These are phyloP conservation scores for Leptopterna dolabrata DNA, from an alignment of 2,888 invertebrate species.

Conservation along the genomic window DNA sequence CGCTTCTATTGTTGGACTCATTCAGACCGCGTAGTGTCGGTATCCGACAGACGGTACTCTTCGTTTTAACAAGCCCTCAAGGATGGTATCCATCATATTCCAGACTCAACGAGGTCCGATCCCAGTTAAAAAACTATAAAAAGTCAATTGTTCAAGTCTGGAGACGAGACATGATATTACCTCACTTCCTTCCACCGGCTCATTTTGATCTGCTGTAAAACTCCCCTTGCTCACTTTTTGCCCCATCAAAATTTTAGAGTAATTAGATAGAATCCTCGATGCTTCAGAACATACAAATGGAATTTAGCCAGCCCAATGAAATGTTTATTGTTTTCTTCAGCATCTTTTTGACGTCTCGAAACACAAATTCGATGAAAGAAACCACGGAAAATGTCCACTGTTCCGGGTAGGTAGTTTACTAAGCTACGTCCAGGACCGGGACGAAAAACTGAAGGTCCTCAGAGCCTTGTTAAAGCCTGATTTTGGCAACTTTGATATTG, in stretches of 20 bases:
- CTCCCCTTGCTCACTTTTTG: not conserved
- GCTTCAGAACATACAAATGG: too few species aligned
- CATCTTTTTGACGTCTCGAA: too few species aligned
- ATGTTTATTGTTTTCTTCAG: too few species aligned
- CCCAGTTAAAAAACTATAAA: not conserved
- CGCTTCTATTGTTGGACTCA: not conserved
- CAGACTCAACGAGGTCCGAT: not conserved
- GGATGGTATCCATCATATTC: not conserved
- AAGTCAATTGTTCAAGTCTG: not conserved
- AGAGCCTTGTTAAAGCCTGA: too few species aligned
- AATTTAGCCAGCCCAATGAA: too few species aligned
- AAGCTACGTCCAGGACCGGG: too few species aligned
- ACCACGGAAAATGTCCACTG: too few species aligned
- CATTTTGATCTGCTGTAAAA: not conserved
- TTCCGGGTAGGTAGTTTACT: too few species aligned
- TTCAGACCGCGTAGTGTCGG: not conserved
- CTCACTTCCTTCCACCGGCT: slow-evolving; percentile 7
- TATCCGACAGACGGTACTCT: not conserved
- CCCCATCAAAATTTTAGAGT: not conserved
- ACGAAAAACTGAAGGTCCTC: too few species aligned
- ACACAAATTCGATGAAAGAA: too few species aligned
- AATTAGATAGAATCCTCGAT: too few species aligned
- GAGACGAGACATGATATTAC: not conserved
- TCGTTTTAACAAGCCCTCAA: not conserved
- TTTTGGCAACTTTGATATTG: too few species aligned